Evolutionary conservation across 1,140 invertebrate species (phyloP), one percentile per base, ranked within the genome.

Genomic region (Hypothenemus hampei): DNA sequence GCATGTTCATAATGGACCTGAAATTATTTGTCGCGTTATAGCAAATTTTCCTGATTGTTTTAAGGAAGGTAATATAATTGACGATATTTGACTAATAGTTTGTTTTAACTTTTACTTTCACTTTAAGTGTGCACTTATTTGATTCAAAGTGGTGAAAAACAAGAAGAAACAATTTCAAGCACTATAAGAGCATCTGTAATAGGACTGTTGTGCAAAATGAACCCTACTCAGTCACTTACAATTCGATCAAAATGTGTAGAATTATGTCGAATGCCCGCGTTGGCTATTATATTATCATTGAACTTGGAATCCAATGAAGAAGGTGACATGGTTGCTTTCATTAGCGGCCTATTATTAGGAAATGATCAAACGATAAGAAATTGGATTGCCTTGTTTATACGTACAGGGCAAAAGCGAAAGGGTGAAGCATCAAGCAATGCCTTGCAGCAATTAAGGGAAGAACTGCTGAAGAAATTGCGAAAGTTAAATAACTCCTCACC

Each of bases 41-140:
- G 80, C 92, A 8, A 98, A 98, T 71, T 90, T 90, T 76, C 93
- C 94, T 4, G 93, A 97, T 66, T 86, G 83, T 66, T 95, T 97
- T 72, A 81, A 83, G 65, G 92, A 97, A 80, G 86, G 86, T 88
- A 76, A 62, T 20, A 29, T 23, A 26, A 31, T 31, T 13, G 3
- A n/a, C n/a, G n/a, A n/a, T n/a, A n/a, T n/a, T n/a, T n/a, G n/a
- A n/a, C n/a, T n/a, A n/a, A n/a, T n/a, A n/a, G n/a, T n/a, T n/a
- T n/a, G n/a, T n/a, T n/a, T n/a, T n/a, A n/a, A n/a, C n/a, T n/a
- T n/a, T n/a, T n/a, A n/a, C n/a, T n/a, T n/a, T 39, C 6, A 37
- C 46, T 62, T 61, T 60, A 63, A 89, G 91, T 96, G 19, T 91
- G 89, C 54, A 80, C 83, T 7, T 83, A 85, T 64, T 73, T 97